Conservation (phyloP, 2,113 vertebrate species). For the Polypterus senegalus region DNA sequence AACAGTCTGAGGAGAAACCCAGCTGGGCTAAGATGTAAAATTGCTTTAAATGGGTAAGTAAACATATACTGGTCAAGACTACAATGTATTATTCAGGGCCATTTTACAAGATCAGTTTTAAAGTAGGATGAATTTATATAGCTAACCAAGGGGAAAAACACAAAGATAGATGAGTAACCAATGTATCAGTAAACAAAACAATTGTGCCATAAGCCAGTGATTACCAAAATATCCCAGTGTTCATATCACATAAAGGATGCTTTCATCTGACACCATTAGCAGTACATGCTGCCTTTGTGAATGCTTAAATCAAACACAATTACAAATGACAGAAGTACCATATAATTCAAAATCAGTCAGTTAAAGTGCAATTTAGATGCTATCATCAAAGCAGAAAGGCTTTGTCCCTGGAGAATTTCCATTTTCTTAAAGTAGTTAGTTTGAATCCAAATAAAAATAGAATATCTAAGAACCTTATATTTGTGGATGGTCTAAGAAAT, state of each 20-base stretch:
- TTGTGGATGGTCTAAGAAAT: no score
- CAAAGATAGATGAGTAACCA: conserved; percentile 13
- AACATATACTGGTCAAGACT: conserved; percentile 75
- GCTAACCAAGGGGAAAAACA: conserved; percentile 32
- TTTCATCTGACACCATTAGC: background rate
- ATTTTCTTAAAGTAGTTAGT: background rate
- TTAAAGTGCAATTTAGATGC: background rate
- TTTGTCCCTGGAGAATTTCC: background rate
- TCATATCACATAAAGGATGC: conserved; percentile 1
- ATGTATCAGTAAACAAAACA: background rate
- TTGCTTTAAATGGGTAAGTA: conserved; percentile 83
- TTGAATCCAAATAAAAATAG: background rate
- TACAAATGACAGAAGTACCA: background rate
- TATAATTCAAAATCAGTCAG: background rate
- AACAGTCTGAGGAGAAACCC: conserved; percentile 74
- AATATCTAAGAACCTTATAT: background rate
- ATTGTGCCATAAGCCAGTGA: background rate
- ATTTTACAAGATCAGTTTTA: conserved; percentile 68
- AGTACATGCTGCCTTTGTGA: conserved; percentile 2
- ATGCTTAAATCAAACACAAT: background rate
- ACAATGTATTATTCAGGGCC: conserved; percentile 84
- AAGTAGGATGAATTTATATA: conserved; percentile 54
- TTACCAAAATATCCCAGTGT: background rate
- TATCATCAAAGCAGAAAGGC: background rate
- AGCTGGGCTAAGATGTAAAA: conserved; percentile 79